Evolutionary conservation across 2,113 vertebrate genomes (phyloP).

Genomic region (Toxostoma redivivum): DNA sequence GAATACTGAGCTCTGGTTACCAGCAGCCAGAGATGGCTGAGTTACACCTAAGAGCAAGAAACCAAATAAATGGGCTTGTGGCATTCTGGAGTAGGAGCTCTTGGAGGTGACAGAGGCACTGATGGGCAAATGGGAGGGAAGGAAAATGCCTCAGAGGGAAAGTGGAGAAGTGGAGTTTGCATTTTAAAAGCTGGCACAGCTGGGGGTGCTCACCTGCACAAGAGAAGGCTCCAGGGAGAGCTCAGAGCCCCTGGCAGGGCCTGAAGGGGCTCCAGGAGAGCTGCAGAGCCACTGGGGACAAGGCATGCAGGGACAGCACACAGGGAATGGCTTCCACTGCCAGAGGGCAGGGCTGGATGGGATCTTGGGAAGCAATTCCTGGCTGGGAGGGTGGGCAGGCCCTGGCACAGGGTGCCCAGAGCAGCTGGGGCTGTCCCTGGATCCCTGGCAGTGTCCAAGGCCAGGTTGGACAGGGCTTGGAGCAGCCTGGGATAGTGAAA

Average conservation of each 20-base stretch:
- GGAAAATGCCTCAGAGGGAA: neutral
- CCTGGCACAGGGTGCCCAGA: neutral
- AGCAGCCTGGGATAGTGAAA: fast-evolving
- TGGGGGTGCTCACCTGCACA: fast-evolving
- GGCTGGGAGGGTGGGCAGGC: neutral
- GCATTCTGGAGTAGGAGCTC: neutral
- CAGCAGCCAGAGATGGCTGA: fast-evolving
- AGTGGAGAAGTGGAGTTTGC: neutral
- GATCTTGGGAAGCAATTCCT: neutral
- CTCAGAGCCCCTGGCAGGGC: neutral
- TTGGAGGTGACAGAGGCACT: neutral
- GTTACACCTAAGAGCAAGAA: neutral
- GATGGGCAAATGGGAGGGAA: neutral
- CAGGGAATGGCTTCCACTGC: neutral
- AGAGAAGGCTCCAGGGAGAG: neutral
- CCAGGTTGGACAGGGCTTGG: neutral
- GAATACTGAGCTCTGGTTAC: neutral
- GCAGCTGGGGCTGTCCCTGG: neutral
- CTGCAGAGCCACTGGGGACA: neutral
- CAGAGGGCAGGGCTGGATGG: neutral
- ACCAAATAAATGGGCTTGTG: neutral
- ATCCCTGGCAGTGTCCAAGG: neutral
- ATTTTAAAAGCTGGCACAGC: neutral
- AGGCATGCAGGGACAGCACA: neutral
- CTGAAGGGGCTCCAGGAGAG: neutral